Evolutionary conservation across 2,797 vertebrate genomes (phyloP).

Genomic region (Threskiornis aethiopicus): DNA sequence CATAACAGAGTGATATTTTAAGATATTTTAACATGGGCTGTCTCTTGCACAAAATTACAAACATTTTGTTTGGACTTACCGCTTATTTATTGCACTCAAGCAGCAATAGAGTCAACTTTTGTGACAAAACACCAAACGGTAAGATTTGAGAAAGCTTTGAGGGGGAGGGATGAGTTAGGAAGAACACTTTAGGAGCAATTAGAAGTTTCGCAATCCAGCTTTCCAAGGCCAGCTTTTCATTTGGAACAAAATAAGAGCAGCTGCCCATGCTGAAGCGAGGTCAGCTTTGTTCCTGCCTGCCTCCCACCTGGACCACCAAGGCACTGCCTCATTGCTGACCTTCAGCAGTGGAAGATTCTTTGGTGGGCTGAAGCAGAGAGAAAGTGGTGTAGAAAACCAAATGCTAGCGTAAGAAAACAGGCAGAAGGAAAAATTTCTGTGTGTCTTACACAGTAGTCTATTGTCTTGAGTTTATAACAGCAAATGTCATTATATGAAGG

Average conservation of each 20-base stretch:
- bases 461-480: not conserved
- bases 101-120: not conserved
- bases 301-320: constrained; percentile 60
- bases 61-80: constrained; percentile 1
- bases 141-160: not conserved
- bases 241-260: constrained; percentile 29
- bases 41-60: not conserved
- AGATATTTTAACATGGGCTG: not conserved
- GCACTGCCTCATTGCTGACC: not conserved
- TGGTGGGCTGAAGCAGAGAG: not conserved
- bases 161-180: not conserved
- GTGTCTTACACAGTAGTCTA: not conserved
- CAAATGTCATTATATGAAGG: not conserved
- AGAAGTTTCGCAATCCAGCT: not conserved
- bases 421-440: not conserved
- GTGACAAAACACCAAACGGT: not conserved
- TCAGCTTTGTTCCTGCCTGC: not conserved
- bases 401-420: not conserved
- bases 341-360: not conserved
- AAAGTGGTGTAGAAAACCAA: not conserved
- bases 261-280: not conserved
- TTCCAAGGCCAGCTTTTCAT: constrained; percentile 4
- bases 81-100: constrained; percentile 11
- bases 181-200: not conserved
- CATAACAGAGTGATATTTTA: not conserved